phyloP scores from a whole-genome alignment of 2,113 vertebrate genomes.

The Pristiophorus japonicus region DNA sequence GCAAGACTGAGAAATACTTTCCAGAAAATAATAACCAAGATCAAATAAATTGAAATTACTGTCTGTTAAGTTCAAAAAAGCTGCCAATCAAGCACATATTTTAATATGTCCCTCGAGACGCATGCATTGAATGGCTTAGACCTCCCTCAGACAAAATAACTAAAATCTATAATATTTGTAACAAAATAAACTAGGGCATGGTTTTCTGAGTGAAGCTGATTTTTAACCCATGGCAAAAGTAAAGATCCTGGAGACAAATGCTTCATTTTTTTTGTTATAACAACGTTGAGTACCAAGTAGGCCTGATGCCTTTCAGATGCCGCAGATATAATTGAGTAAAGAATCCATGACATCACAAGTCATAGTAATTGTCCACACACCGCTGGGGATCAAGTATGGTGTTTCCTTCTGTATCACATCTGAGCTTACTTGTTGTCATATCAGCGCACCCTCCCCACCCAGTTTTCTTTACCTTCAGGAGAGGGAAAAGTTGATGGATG shows the following conservation, averaged over 20 bases:
- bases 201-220: not conserved
- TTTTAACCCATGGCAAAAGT: not conserved
- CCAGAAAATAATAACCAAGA: not conserved
- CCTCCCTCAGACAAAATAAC: not conserved
- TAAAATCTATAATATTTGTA: not conserved
- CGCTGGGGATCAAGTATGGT: too few relatives aligned
- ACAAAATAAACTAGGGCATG: not conserved
- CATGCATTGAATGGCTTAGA: not conserved
- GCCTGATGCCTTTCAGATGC: not conserved
- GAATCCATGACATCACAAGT: too few relatives aligned
- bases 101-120: not conserved
- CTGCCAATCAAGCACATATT: not conserved
- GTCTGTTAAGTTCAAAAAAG: not conserved
- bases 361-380: too few relatives aligned
- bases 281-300: not conserved
- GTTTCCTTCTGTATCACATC: not conserved
- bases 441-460: not conserved
- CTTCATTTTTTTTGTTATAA: not conserved
- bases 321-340: not conserved
- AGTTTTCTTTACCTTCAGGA: not conserved
- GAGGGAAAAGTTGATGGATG: not conserved
- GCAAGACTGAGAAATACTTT: not conserved
- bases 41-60: not conserved
- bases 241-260: not conserved
- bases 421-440: not conserved